Base-by-base conservation (phyloP, 2,113 vertebrate genomes). In the Limnothrissa miodon region DNA sequence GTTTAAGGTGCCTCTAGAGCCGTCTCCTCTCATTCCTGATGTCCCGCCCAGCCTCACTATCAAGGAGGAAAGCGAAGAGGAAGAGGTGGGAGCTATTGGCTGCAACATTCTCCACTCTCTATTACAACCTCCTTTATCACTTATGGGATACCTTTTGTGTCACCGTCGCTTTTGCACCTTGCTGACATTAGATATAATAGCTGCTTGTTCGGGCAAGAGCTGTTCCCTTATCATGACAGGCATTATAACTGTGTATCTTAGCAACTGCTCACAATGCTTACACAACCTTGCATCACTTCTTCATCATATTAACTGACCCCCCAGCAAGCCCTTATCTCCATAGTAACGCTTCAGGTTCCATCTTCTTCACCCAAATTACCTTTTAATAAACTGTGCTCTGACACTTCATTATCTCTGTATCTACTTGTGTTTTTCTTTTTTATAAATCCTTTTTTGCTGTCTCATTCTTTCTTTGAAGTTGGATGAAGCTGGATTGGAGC, bases 1-100 rank as follows among this genome's bases (percentile, higher is more conserved):
- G 93, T 99, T 99, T 92, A 99, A 98, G 93, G 96, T 99, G 87
- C 98, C 98, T 1, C 91, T 97, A n/a, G 96, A 97, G 85, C 94
- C 96, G 1, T 95, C 96, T 0, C 92, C 95, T 0, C 89, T 97
- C 23, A 92, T 95, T 36, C 95, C 96, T 0, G 96, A 97, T 70
- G 86, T 94, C 0, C 92, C 95, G 0, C 97, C 97, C 0, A 95
- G 96, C 45, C 95, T 97, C 45, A 94, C 93, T 78, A 96, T 96
- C 88, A 97, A 96, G 82, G 96, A 97, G 48, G 96, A 97, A 91
- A 97, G 96, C 0, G 96, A 98, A 83, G 96, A 98, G 7, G 96
- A 97, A 70, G 96, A 97, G 56, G 97, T 97, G 95, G 95, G 89
- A 83, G 39, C 1, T 23, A 21, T 1, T 21, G 5, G 25, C 39